These are phyloP conservation scores for Solenopsis invicta DNA, from an alignment of 1,140 invertebrate genomes.

Conservation along the genomic window DNA sequence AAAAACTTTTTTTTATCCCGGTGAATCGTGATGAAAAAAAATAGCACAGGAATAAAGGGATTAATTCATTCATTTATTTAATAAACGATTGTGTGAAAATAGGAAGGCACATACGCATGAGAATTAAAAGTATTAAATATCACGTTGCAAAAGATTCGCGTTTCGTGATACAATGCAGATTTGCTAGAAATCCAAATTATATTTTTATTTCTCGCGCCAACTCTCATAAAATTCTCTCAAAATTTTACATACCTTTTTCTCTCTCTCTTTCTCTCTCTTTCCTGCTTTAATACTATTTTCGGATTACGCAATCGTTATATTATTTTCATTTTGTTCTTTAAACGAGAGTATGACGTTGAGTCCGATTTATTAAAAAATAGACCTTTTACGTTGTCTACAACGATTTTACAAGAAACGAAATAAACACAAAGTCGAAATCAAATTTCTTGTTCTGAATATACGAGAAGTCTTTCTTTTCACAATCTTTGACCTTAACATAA, in stretches of 20 bases:
- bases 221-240: neutral
- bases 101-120: neutral
- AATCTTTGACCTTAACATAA: neutral
- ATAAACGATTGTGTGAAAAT: slow-evolving; percentile 11
- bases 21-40: neutral
- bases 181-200: neutral
- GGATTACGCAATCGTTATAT: neutral
- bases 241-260: neutral
- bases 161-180: slow-evolving; percentile 22
- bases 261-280: too few species aligned
- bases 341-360: neutral
- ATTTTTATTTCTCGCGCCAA: neutral
- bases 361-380: neutral
- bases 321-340: neutral
- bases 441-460: neutral
- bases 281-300: neutral
- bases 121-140: slow-evolving; percentile 29
- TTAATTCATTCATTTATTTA: slow-evolving; percentile 42
- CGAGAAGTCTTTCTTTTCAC: slow-evolving; percentile 10
- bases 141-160: neutral
- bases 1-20: slow-evolving; percentile 6
- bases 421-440: neutral
- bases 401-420: slow-evolving; percentile 8
- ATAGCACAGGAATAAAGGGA: neutral
- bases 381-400: neutral